These are phyloP conservation scores for Listronotus bonariensis DNA, from an alignment of 1,140 invertebrate species.

Conservation along the genomic window DNA sequence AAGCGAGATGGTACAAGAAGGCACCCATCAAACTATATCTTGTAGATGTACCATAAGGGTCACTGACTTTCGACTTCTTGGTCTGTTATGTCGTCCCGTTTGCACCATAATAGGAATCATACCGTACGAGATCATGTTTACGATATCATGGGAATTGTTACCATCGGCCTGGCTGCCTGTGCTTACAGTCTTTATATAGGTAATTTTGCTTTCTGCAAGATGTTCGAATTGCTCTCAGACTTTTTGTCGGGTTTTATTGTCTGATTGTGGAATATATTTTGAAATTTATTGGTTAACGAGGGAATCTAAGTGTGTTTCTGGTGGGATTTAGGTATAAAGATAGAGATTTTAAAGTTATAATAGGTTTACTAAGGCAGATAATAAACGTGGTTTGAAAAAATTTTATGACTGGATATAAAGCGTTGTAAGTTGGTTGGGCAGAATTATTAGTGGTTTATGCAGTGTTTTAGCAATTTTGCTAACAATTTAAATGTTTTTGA, in stretches of 20 bases:
- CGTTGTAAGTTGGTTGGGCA: no score
- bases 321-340: no score
- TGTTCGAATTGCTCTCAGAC: constrained; percentile 13
- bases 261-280: no score
- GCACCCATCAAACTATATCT: neutral
- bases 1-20: neutral
- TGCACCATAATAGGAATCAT: constrained; percentile 48
- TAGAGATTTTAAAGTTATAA: no score
- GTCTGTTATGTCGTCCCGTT: constrained; percentile 44
- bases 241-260: constrained; percentile 20
- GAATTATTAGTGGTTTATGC: no score
- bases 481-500: no score
- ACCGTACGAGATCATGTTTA: constrained; percentile 44
- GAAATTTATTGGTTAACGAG: no score
- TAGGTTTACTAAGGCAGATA: no score
- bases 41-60: constrained; percentile 28
- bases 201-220: constrained; percentile 28
- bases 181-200: constrained; percentile 25
- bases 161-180: constrained; percentile 12
- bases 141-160: constrained; percentile 43
- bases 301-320: no score
- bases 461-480: no score
- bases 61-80: constrained; percentile 44
- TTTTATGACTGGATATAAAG: no score
- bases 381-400: no score